Conservation (phyloP, 2,888 invertebrate genomes). For the Cyaniris semiargus region DNA sequence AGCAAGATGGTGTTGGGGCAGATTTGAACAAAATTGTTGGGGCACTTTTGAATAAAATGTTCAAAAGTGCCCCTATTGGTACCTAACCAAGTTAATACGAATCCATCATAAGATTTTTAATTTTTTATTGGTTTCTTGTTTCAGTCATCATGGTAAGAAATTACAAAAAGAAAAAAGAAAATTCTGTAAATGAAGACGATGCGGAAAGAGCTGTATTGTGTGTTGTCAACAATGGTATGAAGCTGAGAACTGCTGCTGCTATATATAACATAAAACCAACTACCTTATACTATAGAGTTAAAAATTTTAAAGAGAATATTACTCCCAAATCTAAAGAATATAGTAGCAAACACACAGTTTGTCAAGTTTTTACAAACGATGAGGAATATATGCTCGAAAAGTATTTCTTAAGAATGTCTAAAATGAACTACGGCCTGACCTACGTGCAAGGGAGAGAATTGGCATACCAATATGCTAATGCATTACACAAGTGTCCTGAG, state of each 20-base stretch:
- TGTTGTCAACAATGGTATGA: conserved; percentile 24
- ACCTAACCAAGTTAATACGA: too few species aligned
- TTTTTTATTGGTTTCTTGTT: conserved; percentile 6
- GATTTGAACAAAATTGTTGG: conserved; percentile 20
- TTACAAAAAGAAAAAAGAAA: conserved; percentile 18
- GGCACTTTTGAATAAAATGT: conserved; percentile 24
- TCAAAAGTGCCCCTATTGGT: conserved; percentile 13
- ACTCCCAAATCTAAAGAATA: conserved; percentile 11
- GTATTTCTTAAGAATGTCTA: background rate
- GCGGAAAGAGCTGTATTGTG: conserved; percentile 1
- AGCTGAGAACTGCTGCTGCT: background rate
- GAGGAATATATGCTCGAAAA: conserved; percentile 13
- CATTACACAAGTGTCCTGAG: conserved; percentile 4
- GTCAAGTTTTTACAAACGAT: conserved; percentile 22
- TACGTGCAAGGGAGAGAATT: background rate
- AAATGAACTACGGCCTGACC: conserved; percentile 21
- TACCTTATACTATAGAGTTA: conserved; percentile 26
- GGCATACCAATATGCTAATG: conserved; percentile 13
- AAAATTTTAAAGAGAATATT: conserved; percentile 30
- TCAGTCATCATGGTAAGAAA: background rate
- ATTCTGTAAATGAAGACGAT: background rate
- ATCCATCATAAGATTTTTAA: background rate
- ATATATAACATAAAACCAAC: conserved; percentile 12
- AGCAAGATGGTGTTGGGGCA: conserved; percentile 5
- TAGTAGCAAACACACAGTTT: background rate